phyloP scores from a whole-genome alignment of 1,140 invertebrate species.

The Aethina tumida region DNA sequence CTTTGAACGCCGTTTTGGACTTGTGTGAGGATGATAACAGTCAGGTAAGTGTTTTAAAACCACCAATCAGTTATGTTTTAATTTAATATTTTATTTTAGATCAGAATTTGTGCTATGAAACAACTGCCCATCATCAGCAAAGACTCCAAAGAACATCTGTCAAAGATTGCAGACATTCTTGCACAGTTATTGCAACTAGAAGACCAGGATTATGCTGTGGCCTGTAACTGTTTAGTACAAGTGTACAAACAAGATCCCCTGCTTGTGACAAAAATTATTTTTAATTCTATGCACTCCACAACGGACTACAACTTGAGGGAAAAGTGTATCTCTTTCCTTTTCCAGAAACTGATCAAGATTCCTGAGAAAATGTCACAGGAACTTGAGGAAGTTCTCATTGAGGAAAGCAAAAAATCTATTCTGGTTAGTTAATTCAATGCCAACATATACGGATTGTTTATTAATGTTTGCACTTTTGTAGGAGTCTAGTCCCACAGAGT shows the following conservation, averaged over 20 bases:
- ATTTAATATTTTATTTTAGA: conserved; percentile 46
- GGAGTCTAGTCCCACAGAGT: conserved; percentile 60
- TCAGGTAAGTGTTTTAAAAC: conserved; percentile 51
- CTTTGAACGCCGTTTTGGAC: conserved; percentile 87
- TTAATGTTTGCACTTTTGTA: conserved; percentile 11
- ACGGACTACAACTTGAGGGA: conserved; percentile 73
- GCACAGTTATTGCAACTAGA: conserved; percentile 82
- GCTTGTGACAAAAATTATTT: conserved; percentile 73
- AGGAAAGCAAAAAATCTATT: conserved; percentile 79
- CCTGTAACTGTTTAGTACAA: conserved; percentile 57
- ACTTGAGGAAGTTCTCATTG: conserved; percentile 74
- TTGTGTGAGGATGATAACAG: conserved; percentile 93
- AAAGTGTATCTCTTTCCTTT: conserved; percentile 80
- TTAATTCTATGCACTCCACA: conserved; percentile 74
- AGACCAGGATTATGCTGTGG: conserved; percentile 70
- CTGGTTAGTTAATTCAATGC: conserved; percentile 42
- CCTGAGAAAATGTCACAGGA: conserved; percentile 75
- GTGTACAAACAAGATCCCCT: conserved; percentile 49
- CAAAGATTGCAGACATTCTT: conserved; percentile 84
- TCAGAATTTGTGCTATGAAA: conserved; percentile 92
- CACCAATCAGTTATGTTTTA: not conserved
- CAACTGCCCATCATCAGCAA: conserved; percentile 82
- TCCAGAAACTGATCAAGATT: conserved; percentile 66
- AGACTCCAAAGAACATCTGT: conserved; percentile 70
- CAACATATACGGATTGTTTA: conserved; percentile 2